phyloP scores from a whole-genome alignment of 2,113 vertebrate species.

The Rhinolophus sinicus region DNA sequence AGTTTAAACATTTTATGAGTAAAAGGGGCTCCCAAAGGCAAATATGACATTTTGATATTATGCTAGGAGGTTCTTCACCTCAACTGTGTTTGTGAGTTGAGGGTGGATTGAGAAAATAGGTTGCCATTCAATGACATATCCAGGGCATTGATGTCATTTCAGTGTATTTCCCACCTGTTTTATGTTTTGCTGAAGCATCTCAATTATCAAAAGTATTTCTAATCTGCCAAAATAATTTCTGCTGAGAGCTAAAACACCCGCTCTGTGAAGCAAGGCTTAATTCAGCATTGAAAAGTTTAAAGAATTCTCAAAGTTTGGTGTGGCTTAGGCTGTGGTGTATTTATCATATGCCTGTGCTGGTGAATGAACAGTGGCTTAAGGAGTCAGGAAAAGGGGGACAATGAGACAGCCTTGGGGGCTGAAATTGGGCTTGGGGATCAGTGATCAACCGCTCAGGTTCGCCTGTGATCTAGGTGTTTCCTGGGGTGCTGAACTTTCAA shows the following conservation, averaged over 20 bases:
- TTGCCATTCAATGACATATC: background rate
- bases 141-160: background rate
- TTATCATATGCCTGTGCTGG: background rate
- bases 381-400: background rate
- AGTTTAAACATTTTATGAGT: conserved; percentile 10
- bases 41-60: background rate
- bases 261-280: background rate
- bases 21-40: background rate
- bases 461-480: background rate
- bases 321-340: background rate
- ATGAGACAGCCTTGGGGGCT: background rate
- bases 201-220: conserved; percentile 15
- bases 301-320: background rate
- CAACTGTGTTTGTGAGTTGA: conserved; percentile 4
- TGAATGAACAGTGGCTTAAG: background rate
- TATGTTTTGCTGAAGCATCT: background rate
- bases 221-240: conserved; percentile 16
- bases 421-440: background rate
- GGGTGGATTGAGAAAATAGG: conserved; percentile 9
- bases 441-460: background rate
- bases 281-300: background rate
- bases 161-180: background rate
- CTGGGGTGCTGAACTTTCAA: background rate
- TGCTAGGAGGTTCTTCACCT: background rate
- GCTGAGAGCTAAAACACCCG: background rate